phyloP scores from a whole-genome alignment of 2,888 invertebrate genomes.

The Hydrotaea cyrtoneurina region DNA sequence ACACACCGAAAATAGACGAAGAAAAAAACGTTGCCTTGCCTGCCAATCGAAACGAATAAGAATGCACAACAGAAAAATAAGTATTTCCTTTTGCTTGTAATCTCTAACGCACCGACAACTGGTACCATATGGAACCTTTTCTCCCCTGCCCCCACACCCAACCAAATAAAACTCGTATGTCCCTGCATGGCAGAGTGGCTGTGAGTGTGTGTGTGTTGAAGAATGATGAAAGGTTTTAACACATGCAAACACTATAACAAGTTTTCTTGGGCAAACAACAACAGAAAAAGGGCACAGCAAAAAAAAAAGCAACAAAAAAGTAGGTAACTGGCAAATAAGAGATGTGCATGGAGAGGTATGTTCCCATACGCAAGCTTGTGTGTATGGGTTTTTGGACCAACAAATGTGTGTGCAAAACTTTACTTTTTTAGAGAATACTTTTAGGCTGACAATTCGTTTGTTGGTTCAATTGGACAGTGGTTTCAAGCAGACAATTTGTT shows the following conservation, averaged over 20 bases:
- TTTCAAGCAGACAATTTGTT: not conserved
- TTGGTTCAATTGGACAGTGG: not conserved
- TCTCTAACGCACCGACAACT: slow-evolving; percentile 11
- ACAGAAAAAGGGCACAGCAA: not conserved
- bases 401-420: not conserved
- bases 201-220: not conserved
- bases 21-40: not conserved
- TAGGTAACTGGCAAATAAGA: not conserved
- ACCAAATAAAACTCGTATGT: not conserved
- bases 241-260: slow-evolving; percentile 27
- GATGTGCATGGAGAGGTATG: not conserved
- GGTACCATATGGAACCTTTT: slow-evolving; percentile 37
- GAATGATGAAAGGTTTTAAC: slow-evolving; percentile 40
- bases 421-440: slow-evolving; percentile 37
- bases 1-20: not conserved
- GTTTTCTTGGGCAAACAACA: slow-evolving; percentile 1
- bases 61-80: slow-evolving; percentile 45
- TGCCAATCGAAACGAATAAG: not conserved
- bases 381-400: not conserved
- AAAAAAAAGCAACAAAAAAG: not conserved
- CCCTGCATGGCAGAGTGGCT: not conserved
- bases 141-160: not conserved
- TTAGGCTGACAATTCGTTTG: slow-evolving; percentile 29
- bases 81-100: slow-evolving; percentile 17
- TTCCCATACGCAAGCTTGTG: not conserved